Conservation (phyloP, 2,888 invertebrate species). For the Leptinotarsa haldemani region DNA sequence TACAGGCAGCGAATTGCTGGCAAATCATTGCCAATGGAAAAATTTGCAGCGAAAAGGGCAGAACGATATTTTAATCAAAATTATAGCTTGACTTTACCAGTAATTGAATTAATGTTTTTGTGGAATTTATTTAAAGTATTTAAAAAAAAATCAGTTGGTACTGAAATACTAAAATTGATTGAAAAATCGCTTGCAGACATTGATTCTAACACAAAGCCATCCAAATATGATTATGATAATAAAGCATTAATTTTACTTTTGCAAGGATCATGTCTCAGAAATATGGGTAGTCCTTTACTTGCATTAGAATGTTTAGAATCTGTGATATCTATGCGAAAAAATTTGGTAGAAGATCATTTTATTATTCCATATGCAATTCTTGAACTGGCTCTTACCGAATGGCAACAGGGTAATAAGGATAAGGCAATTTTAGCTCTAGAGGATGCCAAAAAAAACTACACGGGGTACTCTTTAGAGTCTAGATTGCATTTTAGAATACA, state of each 20-base stretch:
- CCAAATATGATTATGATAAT: constrained; percentile 76
- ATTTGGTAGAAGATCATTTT: constrained; percentile 85
- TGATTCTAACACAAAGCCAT: constrained; percentile 57
- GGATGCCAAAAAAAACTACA: constrained; percentile 88
- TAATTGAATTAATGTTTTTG: constrained; percentile 87
- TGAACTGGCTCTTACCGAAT: constrained; percentile 85
- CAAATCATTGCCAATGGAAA: constrained; percentile 96
- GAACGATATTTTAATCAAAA: constrained; percentile 82
- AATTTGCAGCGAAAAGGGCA: constrained; percentile 90
- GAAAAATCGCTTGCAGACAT: constrained; percentile 67
- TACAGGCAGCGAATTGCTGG: constrained; percentile 93
- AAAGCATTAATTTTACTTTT: constrained; percentile 80
- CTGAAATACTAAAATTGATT: constrained; percentile 73
- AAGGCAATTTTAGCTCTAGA: constrained; percentile 80
- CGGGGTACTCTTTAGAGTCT: constrained; percentile 88
- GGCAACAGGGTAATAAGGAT: constrained; percentile 75
- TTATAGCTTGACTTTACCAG: constrained; percentile 81
- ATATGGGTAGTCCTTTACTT: constrained; percentile 80
- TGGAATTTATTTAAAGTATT: constrained; percentile 93
- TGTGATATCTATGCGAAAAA: constrained; percentile 74
- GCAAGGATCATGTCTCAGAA: constrained; percentile 85
- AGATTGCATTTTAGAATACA: constrained; percentile 91
- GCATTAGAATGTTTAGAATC: constrained; percentile 80
- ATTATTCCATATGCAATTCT: constrained; percentile 87
- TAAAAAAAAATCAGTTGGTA: constrained; percentile 74